Base-by-base conservation (phyloP, 2,797 vertebrate genomes). In the Chelon labrosus region DNA sequence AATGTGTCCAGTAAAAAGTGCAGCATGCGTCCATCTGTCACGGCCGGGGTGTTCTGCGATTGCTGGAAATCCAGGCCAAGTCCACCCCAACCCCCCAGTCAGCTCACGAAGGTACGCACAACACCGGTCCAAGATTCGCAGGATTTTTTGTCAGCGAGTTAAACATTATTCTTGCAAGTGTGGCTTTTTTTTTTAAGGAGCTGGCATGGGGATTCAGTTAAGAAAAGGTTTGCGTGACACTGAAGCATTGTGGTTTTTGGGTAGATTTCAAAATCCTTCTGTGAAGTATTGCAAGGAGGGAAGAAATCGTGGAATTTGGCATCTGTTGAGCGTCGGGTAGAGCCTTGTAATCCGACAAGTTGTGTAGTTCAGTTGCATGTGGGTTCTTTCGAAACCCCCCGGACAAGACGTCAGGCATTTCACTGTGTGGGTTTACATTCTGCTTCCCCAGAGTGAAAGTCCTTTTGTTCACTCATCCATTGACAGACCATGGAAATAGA, bases 171-270 rank as follows among this genome's bases (percentile, higher is more conserved):
- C 69, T 72, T 62, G 70, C 75, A 79, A 64, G 52, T 85, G 77
- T 78, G 85, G 82, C 71, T 86, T 89, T 76, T 66, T 78, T 35
- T 35, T 35, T 35, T 35, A n/a, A n/a, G n/a, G n/a, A n/a, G n/a
- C n/a, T n/a, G 66, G 82, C 82, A 82, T 60, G 42, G 80, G 77
- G 75, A 80, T 80, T 76, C 50, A 73, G 62, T 83, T 72, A 70
- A 81, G 82, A 82, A 79, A 82, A 73, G 73, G 84, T 79, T 88
- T 79, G 89, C 85, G 85, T 93, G 91, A 91, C 85, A 89, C 69
- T 87, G 53, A 27, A 71, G 74, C 79, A 73, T 88, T 88, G 85
- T 84, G 87, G 86, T 83, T 87, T 80, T 39, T 52, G 37, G 63
- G 71, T 52, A 67, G 66, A 70, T 76, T 87, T 91, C 50, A 65